A percentile compares a stretch with the other conserved stretches of the same genome.
phyloP scores from a whole-genome alignment of 92 coral and sea anemone genomes.

The Galaxea fascicularis region DNA sequence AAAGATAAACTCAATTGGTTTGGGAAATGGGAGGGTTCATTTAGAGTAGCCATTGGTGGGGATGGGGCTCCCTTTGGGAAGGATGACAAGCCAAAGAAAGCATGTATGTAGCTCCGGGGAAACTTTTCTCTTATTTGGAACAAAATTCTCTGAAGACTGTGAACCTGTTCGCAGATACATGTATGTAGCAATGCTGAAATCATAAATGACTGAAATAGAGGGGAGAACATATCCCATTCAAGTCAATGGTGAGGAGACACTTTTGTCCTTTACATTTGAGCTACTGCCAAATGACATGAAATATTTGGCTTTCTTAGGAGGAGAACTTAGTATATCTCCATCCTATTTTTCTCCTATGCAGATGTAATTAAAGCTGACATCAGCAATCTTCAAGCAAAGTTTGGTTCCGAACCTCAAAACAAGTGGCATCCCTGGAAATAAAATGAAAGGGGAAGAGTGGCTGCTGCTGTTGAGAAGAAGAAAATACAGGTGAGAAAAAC shows the following conservation, averaged over 20 bases:
- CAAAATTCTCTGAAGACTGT: neutral
- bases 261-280: slow-evolving; percentile 63
- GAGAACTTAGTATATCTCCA: slow-evolving; percentile 74
- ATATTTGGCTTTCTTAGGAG: slow-evolving; percentile 69
- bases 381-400: slow-evolving; percentile 23
- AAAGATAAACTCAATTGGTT: slow-evolving; percentile 34
- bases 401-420: slow-evolving; percentile 30
- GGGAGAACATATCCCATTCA: slow-evolving; percentile 33
- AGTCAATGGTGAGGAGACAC: slow-evolving; percentile 48
- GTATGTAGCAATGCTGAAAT: too few species aligned
- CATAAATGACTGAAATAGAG: slow-evolving; percentile 55
- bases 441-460: slow-evolving; percentile 56
- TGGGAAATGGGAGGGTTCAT: slow-evolving; percentile 35
- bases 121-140: slow-evolving; percentile 51
- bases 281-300: slow-evolving; percentile 73
- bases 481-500: slow-evolving; percentile 18
- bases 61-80: slow-evolving; percentile 71
- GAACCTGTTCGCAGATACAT: too few species aligned
- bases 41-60: slow-evolving; percentile 60
- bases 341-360: slow-evolving; percentile 79
- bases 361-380: slow-evolving; percentile 52
- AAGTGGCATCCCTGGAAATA: slow-evolving; percentile 73
- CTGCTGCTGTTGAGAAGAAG: slow-evolving; percentile 45
- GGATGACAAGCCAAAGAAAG: slow-evolving; percentile 61
- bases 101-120: slow-evolving; percentile 50